phyloP scores from a whole-genome alignment of 2,888 invertebrate species.

The Lutraria lutraria region DNA sequence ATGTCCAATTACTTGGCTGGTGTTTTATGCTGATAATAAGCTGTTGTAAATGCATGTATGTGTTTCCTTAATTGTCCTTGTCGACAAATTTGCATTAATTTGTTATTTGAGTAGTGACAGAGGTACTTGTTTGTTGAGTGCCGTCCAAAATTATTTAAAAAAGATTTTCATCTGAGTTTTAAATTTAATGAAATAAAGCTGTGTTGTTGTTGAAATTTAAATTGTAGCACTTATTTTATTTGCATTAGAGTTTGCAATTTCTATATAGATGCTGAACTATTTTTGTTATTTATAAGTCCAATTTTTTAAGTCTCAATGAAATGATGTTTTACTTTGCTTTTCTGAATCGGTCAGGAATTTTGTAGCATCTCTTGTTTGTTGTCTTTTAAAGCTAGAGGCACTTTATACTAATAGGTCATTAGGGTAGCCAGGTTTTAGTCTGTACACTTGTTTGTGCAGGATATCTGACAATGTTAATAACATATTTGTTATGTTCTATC shows the following conservation, averaged over 20 bases:
- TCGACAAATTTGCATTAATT: conserved; percentile 41
- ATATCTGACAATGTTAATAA: too few species aligned
- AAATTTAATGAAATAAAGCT: not conserved
- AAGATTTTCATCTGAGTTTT: not conserved
- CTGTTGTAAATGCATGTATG: conserved; percentile 43
- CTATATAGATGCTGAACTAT: not conserved
- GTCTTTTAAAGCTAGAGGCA: too few species aligned
- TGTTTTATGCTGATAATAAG: conserved; percentile 39
- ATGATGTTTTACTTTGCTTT: too few species aligned
- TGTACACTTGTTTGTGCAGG: too few species aligned
- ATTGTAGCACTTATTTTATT: not conserved
- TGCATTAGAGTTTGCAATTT: not conserved
- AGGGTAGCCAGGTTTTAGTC: too few species aligned
- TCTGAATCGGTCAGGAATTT: too few species aligned
- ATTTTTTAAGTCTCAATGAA: too few species aligned
- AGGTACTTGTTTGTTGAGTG: not conserved
- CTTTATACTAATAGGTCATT: too few species aligned
- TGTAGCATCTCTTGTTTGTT: too few species aligned
- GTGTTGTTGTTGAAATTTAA: not conserved
- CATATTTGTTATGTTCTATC: too few species aligned
- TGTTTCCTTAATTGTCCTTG: conserved; percentile 32
- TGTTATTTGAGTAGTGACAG: not conserved
- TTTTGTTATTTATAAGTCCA: not conserved
- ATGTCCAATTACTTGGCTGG: conserved; percentile 10
- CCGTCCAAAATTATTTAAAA: not conserved